Conservation (phyloP, 2,888 invertebrate species). For the Mactromeris polynyma region DNA sequence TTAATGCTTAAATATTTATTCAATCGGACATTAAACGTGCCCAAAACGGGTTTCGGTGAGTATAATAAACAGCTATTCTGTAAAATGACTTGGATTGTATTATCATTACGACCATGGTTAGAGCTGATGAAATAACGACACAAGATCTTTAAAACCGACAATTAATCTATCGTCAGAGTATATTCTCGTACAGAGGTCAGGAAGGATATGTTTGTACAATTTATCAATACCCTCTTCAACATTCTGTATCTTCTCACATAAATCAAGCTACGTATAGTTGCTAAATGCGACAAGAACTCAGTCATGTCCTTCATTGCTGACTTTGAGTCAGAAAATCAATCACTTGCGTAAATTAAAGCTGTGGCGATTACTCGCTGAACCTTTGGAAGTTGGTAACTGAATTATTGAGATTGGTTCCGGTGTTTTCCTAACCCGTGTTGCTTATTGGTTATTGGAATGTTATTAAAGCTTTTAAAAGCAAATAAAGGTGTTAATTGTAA, state of each 20-base stretch:
- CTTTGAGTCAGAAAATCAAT: not conserved
- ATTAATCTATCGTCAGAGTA: not conserved
- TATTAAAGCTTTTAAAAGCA: not conserved
- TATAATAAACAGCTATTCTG: too few species aligned
- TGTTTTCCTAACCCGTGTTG: not conserved
- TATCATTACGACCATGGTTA: not conserved
- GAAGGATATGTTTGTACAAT: not conserved
- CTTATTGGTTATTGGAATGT: not conserved
- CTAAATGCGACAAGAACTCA: not conserved
- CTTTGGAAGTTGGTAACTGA: not conserved
- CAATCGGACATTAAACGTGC: too few species aligned
- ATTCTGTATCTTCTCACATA: not conserved
- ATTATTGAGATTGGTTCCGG: not conserved
- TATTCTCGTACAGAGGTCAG: not conserved
- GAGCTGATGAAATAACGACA: not conserved
- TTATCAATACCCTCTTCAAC: conserved; percentile 3
- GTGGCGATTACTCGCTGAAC: not conserved
- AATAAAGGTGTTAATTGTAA: not conserved
- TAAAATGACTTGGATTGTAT: too few species aligned
- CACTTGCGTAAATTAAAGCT: not conserved
- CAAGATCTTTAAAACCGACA: not conserved
- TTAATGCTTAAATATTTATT: too few species aligned
- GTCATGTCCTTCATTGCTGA: not conserved
- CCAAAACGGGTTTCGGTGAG: too few species aligned
- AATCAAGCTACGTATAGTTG: not conserved